Base-by-base conservation (phyloP, 2,113 vertebrate genomes). In the Phalacrocorax carbo region DNA sequence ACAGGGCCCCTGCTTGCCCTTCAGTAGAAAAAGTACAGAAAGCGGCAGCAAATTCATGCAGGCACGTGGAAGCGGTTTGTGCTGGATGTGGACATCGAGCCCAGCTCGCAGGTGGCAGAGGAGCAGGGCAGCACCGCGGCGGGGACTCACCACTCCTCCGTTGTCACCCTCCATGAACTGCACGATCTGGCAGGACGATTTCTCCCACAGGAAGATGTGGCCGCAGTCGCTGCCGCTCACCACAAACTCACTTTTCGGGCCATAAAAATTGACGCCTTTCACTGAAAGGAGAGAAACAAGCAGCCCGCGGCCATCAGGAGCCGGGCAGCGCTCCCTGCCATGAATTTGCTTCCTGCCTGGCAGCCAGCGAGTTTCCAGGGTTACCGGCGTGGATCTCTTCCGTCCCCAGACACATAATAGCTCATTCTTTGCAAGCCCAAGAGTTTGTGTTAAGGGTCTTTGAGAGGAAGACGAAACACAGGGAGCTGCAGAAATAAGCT, bases 111-210 rank as follows among this genome's bases (percentile, higher is more conserved):
- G 65, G 66, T n/a, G 68, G 34, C 26, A 7, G 69, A 21, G n/a
- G n/a, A 52, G n/a, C 49, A 8, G 68, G 46, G 68, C 68, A 16
- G 48, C 48, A 14, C 34, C 5, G 42, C 12, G 18, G 27, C 8
- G 2, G 38, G 71, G 61, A 89, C 99, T 99, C 95, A 99, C 99
- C 99, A 99, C 99, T 36, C 99, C 99, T 32, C 99, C 99, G 86
- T 98, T 98, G 98, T 99, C 99, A 3, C 99, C 99, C 38, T 99
- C 99, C 99, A 99, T 99, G 93, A 99, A 99, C 97, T 99, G 99
- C 88, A 99, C 98, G 48, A 99, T 98, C 86, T 98, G 99, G 95
- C 99, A 99, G 15, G 99, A 99, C 29, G 98, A 96, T 46, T 99
- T 99, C 88, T 99, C 99, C 99, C 99, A 99, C 78, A 99, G 96